phyloP scores from a whole-genome alignment of 2,113 vertebrate species.

The Fukomys damarensis region DNA sequence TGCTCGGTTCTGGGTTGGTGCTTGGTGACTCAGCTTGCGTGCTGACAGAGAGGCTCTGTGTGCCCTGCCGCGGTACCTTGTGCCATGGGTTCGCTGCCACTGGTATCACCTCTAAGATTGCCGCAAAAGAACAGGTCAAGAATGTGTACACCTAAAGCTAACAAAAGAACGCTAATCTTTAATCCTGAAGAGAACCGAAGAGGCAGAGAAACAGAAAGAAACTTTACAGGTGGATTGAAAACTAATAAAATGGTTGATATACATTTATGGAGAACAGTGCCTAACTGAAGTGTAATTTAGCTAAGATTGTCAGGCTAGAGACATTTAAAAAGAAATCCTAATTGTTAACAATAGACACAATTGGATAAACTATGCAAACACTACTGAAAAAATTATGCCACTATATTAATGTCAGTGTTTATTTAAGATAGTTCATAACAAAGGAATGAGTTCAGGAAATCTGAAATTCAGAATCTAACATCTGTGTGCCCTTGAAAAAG shows the following conservation, averaged over 20 bases:
- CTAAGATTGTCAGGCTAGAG: constrained; percentile 3
- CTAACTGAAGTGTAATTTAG: constrained; percentile 12
- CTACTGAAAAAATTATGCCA: neutral
- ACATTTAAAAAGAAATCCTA: neutral
- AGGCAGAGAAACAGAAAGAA: neutral
- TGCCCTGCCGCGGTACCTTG: neutral
- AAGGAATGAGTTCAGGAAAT: neutral
- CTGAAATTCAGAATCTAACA: neutral
- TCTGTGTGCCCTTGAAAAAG: neutral
- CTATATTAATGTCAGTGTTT: neutral
- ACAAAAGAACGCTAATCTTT: neutral
- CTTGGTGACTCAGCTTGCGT: neutral
- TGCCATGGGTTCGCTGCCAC: neutral
- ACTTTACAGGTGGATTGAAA: neutral
- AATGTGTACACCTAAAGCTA: neutral
- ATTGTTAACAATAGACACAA: neutral
- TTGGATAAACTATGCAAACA: neutral
- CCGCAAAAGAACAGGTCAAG: neutral
- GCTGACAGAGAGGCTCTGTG: neutral
- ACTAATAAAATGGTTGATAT: neutral
- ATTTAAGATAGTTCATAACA: neutral
- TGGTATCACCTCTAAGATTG: neutral
- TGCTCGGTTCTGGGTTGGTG: neutral
- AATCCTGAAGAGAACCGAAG: neutral
- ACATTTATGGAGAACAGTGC: neutral